Evolutionary conservation across 2,888 invertebrate genomes (phyloP), one percentile per base, ranked within the genome.

Genomic region (Andrena fulva): DNA sequence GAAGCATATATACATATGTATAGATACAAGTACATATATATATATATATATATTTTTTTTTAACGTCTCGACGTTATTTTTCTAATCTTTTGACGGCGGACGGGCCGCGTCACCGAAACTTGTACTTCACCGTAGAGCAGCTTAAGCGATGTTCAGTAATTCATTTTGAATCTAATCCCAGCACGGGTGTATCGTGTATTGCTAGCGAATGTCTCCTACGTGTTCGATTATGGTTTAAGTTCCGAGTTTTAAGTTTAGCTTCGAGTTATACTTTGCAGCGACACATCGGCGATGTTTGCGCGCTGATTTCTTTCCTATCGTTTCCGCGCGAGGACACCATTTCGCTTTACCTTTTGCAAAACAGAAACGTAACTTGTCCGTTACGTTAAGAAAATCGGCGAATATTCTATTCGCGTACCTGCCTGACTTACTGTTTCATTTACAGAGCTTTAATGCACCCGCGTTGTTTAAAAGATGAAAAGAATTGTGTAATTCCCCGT

Each of bases 181-280:
- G 83, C 74, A 54, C 71, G 76, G 60, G 68, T 77, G 64, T 77
- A 82, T 67, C 63, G 75, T 85, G 80, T 85, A 75, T 74, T 87
- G 86, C 85, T 85, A 60, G 82, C 72, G 85, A 86, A 86, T 86
- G 87, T 85, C 60, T 60, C 33, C 66, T 77, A 78, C 70, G 83
- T 42, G 42, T 87, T 87, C 74, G 69, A 74, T 78, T 80, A 80
- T 79, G 64, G 59, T 80, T 85, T 76, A 84, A 80, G 81, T 69
- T 72, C 77, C 66, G 75, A 54, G 66, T 54, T 67, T 72, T 80
- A 82, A 84, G 69, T 87, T 76, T 31, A 73, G 80, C 86, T 85
- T 85, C 71, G 48, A 85, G 54, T 72, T 67, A 52, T 76, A 69
- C 60, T 35, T 56, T 79, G 69, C 78, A 80, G 77, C 84, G 84